phyloP scores from a whole-genome alignment of 2,888 invertebrate species.

The Conchocele bisecta region DNA sequence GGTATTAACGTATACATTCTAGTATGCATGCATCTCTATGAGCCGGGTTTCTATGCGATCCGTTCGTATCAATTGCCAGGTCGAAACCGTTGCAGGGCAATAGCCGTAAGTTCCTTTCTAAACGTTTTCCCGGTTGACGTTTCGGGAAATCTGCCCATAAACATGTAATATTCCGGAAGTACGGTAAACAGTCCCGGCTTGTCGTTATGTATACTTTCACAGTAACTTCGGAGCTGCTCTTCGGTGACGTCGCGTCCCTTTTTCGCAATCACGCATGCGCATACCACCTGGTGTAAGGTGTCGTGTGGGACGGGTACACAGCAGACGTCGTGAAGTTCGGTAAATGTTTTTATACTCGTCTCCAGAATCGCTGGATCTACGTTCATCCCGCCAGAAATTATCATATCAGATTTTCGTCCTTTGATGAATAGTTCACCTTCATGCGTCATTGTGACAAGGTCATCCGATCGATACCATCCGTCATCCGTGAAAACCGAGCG shows the following conservation, averaged over 20 bases:
- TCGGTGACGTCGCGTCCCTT: slow-evolving; percentile 22
- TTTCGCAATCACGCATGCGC: slow-evolving; percentile 32
- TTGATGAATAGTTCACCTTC: slow-evolving; percentile 17
- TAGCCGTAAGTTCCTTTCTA: slow-evolving; percentile 10
- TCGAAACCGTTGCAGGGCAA: too few species aligned
- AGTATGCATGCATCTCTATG: too few species aligned
- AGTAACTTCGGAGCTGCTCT: not conserved
- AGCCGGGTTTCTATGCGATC: too few species aligned
- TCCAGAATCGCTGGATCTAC: not conserved
- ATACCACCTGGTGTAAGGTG: slow-evolving; percentile 13
- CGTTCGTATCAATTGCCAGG: too few species aligned
- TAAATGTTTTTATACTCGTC: not conserved
- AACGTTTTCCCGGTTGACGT: slow-evolving; percentile 15
- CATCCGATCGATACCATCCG: slow-evolving; percentile 43
- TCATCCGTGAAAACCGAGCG: not conserved
- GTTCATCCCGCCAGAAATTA: slow-evolving; percentile 28
- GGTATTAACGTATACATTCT: too few species aligned
- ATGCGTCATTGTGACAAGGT: slow-evolving; percentile 29
- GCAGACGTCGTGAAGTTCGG: not conserved
- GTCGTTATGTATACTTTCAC: slow-evolving; percentile 14
- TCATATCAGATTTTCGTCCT: slow-evolving; percentile 36
- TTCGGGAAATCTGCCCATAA: slow-evolving; percentile 17
- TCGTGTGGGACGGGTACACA: slow-evolving; percentile 28
- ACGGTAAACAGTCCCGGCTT: slow-evolving; percentile 19
- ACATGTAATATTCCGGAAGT: slow-evolving; percentile 15